A percentile compares a stretch with the other conserved stretches of the same genome.
Conservation (phyloP, 2,113 vertebrate species). For the Oreotrochilus melanogaster region DNA sequence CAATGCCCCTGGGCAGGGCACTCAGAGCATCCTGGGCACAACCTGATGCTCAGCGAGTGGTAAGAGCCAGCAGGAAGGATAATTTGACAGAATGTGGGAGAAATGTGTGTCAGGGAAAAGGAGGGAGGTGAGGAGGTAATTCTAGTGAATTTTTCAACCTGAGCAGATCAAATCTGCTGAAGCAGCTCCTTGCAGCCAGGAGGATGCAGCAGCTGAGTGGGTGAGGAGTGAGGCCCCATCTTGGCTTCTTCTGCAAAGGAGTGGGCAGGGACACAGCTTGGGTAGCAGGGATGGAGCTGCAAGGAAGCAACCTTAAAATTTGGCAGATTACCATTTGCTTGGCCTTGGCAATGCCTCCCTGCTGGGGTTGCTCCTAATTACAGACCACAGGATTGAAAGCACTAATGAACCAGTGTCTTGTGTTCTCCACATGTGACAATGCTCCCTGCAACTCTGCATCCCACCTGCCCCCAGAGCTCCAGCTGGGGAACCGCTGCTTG, state of each 20-base stretch:
- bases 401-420: background rate
- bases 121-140: background rate
- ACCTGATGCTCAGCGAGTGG: background rate
- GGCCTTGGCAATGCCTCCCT: background rate
- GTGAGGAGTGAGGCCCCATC: background rate
- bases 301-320: background rate
- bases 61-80: background rate
- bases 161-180: background rate
- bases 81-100: background rate
- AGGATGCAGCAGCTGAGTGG: background rate
- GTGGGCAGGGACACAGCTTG: background rate
- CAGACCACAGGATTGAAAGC: background rate
- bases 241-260: background rate
- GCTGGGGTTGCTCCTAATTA: background rate
- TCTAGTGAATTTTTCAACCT: background rate
- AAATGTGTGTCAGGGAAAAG: background rate
- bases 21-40: background rate
- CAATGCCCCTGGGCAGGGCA: background rate
- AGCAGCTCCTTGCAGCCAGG: background rate
- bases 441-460: background rate
- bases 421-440: background rate
- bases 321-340: background rate
- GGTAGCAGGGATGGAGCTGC: background rate
- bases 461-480: background rate
- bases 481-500: background rate